Evolutionary conservation across 2,113 vertebrate species (phyloP), one percentile per base, ranked within the genome.

Genomic region (Chaetodon trifascialis): DNA sequence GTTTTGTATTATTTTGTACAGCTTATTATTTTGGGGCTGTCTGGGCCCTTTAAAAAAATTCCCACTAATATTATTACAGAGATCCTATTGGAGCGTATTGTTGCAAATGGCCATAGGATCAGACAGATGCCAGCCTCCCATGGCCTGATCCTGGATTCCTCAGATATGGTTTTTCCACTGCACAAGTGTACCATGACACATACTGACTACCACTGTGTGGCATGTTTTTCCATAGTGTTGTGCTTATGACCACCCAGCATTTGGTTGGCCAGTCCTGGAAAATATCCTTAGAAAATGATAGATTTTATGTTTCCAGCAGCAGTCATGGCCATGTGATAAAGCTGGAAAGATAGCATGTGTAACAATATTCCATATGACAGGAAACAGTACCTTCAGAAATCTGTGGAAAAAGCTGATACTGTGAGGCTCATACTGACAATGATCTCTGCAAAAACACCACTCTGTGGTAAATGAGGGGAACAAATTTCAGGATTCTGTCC

Each of bases 1-100:
- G 23, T 44, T 16, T 44, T 83, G 66, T 86, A 84, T 79, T 83
- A 83, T 89, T 86, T 88, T 80, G 63, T 44, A 14, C 36, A 60
- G 63, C 52, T 9, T 64, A 62, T 79, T 91, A 89, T 92, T 85
- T 84, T 77, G 51, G 51, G 83, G n/a, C 81, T 82, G 84, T 83
- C 76, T 92, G 88, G 79, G 7, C 25, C 55, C 69, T 90, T 86
- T 70, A 81, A 87, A 87, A 91, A 86, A 74, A 9, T 19, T 76
- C 76, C 72, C 62, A 76, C 71, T 91, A 92, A 93, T 94, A 90
- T 94, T 93, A 84, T 94, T 77, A 74, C 86, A 90, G 82, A 52
- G 68, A 36, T 88, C 83, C 73, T 89, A 88, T 79, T 91, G 90
- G 90, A 93, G 87, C 85, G 73, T 85, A 4, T 64, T 89, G 80